These are phyloP conservation scores for Liopterus haemorrhoidalis DNA, from an alignment of 2,888 invertebrate species.

Conservation along the genomic window DNA sequence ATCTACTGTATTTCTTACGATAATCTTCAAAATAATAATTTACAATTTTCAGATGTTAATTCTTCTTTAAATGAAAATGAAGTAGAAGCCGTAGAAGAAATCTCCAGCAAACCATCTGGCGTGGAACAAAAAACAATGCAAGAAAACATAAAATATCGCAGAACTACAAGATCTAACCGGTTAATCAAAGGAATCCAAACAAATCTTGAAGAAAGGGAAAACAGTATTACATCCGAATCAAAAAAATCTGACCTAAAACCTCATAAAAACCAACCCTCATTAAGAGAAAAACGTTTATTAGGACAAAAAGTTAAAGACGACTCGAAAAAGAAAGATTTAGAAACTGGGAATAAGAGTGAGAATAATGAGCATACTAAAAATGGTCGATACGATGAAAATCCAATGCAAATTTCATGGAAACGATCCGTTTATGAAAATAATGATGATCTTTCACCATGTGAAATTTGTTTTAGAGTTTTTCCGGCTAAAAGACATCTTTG, in stretches of 20 bases:
- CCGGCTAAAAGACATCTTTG: conserved; percentile 56
- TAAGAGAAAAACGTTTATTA: conserved; percentile 41
- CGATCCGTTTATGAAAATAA: conserved; percentile 53
- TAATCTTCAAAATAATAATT: no score
- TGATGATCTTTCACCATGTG: conserved; percentile 46
- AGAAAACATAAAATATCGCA: background rate
- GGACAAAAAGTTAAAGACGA: conserved; percentile 32
- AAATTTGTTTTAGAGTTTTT: conserved; percentile 54
- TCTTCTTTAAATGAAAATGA: conserved; percentile 44
- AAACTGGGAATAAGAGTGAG: conserved; percentile 12
- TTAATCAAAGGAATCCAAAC: conserved; percentile 2
- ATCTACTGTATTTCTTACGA: conserved; percentile 42
- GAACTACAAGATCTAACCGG: no score
- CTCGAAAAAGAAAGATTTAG: conserved; percentile 1
- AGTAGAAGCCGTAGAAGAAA: conserved; percentile 43
- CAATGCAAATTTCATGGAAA: conserved; percentile 40
- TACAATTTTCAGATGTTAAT: no score
- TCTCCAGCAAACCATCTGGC: conserved; percentile 17
- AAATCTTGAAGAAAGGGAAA: conserved; percentile 13
- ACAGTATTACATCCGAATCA: conserved; percentile 3
- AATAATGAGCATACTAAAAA: conserved; percentile 29
- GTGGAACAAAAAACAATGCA: conserved; percentile 25
- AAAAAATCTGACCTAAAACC: background rate
- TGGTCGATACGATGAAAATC: conserved; percentile 27
- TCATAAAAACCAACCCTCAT: conserved; percentile 36